Percentiles rank a stretch among this genome's conserved stretches.
phyloP scores from a whole-genome alignment of 2,888 invertebrate species.

The Scaptomyza tumidula region DNA sequence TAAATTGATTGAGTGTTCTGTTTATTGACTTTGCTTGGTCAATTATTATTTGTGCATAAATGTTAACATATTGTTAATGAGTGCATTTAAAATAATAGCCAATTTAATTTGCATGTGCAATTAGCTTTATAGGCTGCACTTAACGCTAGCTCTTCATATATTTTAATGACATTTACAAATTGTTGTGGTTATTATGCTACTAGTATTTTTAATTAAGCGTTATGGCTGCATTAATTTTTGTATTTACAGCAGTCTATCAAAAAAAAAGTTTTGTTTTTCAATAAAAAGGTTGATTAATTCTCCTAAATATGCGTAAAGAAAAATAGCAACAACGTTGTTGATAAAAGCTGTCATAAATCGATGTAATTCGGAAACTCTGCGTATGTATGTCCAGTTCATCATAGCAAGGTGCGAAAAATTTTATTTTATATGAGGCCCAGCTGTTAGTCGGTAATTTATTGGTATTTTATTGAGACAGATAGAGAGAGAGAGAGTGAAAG shows the following conservation, averaged over 20 bases:
- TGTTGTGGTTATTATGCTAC: not conserved
- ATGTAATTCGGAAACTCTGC: not conserved
- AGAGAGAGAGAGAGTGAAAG: conserved; percentile 5
- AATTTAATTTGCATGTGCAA: conserved; percentile 16
- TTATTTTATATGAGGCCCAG: conserved; percentile 48
- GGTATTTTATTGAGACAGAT: conserved; percentile 42
- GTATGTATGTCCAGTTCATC: conserved; percentile 8
- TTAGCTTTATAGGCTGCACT: conserved; percentile 11
- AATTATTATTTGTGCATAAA: not conserved
- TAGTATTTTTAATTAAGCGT: conserved; percentile 31
- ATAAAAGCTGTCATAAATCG: conserved; percentile 15
- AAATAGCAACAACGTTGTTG: not conserved
- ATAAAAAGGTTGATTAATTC: conserved; percentile 16
- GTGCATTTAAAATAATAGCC: conserved; percentile 19
- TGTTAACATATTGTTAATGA: not conserved
- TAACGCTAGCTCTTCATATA: conserved; percentile 5
- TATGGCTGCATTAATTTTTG: not conserved
- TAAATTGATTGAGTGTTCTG: not conserved
- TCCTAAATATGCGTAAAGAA: conserved; percentile 8
- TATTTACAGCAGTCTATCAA: not conserved
- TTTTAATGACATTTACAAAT: not conserved
- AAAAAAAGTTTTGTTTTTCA: not conserved
- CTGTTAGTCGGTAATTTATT: conserved; percentile 56
- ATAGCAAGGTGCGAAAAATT: conserved; percentile 52
- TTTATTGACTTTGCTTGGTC: not conserved